Base-by-base conservation (phyloP, 2,113 vertebrate genomes). In the Cnemophilus loriae region DNA sequence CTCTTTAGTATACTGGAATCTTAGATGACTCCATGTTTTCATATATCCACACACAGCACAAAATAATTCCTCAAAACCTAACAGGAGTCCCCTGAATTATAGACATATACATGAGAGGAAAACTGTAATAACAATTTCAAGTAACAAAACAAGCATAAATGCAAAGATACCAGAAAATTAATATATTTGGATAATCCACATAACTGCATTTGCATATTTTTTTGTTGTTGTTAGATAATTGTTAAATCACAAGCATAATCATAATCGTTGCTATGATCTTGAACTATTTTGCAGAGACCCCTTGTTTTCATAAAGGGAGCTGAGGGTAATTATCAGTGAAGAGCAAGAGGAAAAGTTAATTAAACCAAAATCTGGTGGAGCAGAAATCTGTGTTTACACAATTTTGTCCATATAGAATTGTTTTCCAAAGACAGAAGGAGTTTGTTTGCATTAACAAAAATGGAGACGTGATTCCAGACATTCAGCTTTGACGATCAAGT, bases 361-460 rank as follows among this genome's bases (percentile, higher is more conserved):
- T 90, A 80, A 97, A n/a, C 22, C 35, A 80, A 91, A 96, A 90
- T 83, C 87, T 89, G 59, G 68, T 95, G 61, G 27, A 83, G 60
- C 41, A 92, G 70, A 91, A 93, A 55, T 80, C 59, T 78, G 16
- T 95, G 50, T 96, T 95, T 96, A 83, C 79, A 79, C 37, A 94
- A 39, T 52, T 86, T 96, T 42, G 23, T 80, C 77, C 47, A 60
- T 82, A 75, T 20, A 60, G 52, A 20, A 70, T 81, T 88, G 47
- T 94, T 93, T 97, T 89, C 52, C 61, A 90, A 89, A 87, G 42
- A 70, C 77, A 77, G 69, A 91, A 84, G 53, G 88, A 80, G 30
- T 67, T 78, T 92, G 67, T 96, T 96, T 95, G 22, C 47, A 27
- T 85, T 96, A 82, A 93, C 30, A 93, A 75, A 95, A 96, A 68